Evolutionary conservation across 2,113 vertebrate species (phyloP).

Genomic region (Condylura cristata): DNA sequence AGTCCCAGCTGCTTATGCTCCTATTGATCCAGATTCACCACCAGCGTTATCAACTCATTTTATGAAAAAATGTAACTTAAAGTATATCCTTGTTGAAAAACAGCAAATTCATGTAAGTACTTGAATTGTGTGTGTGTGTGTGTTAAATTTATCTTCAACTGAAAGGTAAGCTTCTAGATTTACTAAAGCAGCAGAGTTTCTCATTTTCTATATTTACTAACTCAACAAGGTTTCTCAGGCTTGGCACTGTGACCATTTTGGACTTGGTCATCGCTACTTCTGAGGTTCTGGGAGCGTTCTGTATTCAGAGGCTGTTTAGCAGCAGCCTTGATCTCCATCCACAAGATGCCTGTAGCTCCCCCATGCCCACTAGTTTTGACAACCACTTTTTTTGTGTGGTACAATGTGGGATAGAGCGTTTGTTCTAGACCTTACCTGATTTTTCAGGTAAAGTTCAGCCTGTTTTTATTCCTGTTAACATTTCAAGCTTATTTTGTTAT

Average conservation of each 20-base stretch:
- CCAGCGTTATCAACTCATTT: slow-evolving; percentile 86
- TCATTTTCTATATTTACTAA: background rate
- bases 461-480: background rate
- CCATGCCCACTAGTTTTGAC: background rate
- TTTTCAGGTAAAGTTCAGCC: background rate
- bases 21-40: slow-evolving; percentile 92
- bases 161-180: slow-evolving; percentile 14
- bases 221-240: background rate
- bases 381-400: too few relatives aligned
- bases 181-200: background rate
- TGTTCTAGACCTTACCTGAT: background rate
- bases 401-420: too few relatives aligned
- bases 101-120: slow-evolving; percentile 88
- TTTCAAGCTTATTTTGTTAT: background rate
- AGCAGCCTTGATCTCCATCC: background rate
- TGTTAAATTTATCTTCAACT: slow-evolving; percentile 26
- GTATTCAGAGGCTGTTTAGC: background rate
- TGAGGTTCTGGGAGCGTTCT: background rate
- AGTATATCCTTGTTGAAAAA: slow-evolving; percentile 91
- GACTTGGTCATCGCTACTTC: background rate
- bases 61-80: slow-evolving; percentile 88
- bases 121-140: background rate
- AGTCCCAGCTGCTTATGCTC: slow-evolving; percentile 92
- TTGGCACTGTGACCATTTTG: background rate
- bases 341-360: background rate